Conservation (phyloP, 53 echinoderm and acorn worm genomes). For the Arbacia lixula region DNA sequence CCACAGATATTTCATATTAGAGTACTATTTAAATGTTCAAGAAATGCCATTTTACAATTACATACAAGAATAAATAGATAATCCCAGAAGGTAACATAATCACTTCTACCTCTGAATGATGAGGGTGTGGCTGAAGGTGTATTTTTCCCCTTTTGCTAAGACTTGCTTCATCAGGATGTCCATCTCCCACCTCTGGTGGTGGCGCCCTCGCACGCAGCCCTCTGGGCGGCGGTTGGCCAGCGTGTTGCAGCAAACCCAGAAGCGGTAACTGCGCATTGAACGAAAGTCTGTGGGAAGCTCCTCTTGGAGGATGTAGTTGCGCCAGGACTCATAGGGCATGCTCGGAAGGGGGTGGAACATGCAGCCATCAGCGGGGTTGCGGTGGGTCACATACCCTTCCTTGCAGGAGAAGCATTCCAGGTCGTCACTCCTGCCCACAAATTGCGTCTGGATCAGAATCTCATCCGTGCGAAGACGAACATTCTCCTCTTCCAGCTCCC, state of each 20-base stretch:
- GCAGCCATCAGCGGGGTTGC: conserved; percentile 3
- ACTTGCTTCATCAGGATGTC: conserved; percentile 62
- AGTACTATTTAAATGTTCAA: too few relatives aligned
- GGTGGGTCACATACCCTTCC: conserved; percentile 1
- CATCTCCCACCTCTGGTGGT: conserved; percentile 74
- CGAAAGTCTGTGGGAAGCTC: conserved; percentile 1
- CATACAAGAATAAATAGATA: too few relatives aligned
- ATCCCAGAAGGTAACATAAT: too few relatives aligned
- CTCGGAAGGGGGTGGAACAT: conserved; percentile 21
- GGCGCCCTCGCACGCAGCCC: conserved; percentile 67
- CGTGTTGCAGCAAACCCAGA: conserved; percentile 71
- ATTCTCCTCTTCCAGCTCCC: conserved; percentile 39
- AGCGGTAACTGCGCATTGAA: neutral
- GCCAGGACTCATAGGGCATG: conserved; percentile 39
- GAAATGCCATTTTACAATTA: too few relatives aligned
- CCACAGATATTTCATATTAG: too few relatives aligned
- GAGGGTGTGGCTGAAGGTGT: too few relatives aligned
- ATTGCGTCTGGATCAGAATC: conserved; percentile 22
- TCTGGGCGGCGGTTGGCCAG: conserved; percentile 61
- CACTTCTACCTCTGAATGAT: too few relatives aligned
- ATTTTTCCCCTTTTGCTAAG: conserved; percentile 26
- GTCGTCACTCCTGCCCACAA: neutral
- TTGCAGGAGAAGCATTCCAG: conserved; percentile 49
- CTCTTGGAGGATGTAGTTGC: neutral
- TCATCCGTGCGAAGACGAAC: neutral